Conservation (phyloP, 2,797 vertebrate species). For the Tinamus major region DNA sequence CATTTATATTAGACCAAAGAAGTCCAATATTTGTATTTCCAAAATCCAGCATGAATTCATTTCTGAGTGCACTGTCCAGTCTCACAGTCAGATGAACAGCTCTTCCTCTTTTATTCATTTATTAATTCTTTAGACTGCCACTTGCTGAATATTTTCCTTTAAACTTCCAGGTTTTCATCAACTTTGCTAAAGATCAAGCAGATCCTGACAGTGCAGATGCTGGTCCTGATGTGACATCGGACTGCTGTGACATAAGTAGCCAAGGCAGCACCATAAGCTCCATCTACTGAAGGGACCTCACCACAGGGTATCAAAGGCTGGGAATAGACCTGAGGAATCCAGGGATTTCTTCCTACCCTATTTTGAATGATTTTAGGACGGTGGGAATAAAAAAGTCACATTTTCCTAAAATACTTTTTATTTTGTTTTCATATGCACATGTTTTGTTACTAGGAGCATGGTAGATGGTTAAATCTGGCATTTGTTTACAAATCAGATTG, state of each 20-base stretch:
- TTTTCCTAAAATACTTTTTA: constrained; percentile 10
- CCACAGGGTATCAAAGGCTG: neutral
- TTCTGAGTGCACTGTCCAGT: neutral
- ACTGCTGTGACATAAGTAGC: constrained; percentile 72
- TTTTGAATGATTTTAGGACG: constrained; percentile 20
- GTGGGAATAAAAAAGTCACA: neutral
- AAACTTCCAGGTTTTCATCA: constrained; percentile 92
- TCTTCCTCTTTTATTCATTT: neutral
- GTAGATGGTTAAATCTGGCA: constrained; percentile 20
- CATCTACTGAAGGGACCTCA: constrained; percentile 46
- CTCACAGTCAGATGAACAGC: neutral
- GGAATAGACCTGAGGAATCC: neutral
- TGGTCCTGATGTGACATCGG: constrained; percentile 31
- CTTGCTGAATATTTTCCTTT: constrained; percentile 49
- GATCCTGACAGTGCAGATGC: constrained; percentile 57
- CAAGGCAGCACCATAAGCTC: constrained; percentile 69
- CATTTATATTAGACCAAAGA: neutral
- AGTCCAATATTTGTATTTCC: neutral
- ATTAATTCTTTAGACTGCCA: neutral
- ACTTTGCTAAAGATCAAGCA: constrained; percentile 91
- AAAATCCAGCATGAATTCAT: neutral
- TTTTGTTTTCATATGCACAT: neutral
- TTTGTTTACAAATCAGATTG: constrained; percentile 24
- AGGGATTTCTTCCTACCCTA: neutral
- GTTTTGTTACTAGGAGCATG: constrained; percentile 15